phyloP scores from a whole-genome alignment of 2,797 vertebrate species.

The Linurgus olivaceus region DNA sequence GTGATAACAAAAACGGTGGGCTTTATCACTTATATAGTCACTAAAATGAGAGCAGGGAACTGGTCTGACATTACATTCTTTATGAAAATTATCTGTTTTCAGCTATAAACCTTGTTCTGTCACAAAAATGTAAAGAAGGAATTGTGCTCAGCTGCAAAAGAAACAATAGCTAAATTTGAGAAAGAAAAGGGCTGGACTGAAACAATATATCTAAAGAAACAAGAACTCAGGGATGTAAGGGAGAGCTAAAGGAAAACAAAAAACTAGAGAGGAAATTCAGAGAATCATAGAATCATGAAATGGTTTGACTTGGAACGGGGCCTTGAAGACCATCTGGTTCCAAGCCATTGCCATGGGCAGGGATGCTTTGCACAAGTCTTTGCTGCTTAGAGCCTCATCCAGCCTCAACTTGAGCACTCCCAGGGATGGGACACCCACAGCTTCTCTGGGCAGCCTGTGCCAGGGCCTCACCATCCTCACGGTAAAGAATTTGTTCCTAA shows the following conservation, averaged over 20 bases:
- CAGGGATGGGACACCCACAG: neutral
- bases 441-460: neutral
- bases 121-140: neutral
- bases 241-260: neutral
- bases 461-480: neutral
- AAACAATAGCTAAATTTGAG: neutral
- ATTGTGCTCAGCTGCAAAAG: neutral
- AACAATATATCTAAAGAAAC: neutral
- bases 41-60: neutral
- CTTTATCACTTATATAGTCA: neutral
- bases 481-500: neutral
- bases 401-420: neutral
- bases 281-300: neutral
- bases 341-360: neutral
- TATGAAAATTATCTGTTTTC: neutral
- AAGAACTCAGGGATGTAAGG: neutral
- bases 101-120: neutral
- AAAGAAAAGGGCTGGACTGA: neutral
- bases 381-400: neutral
- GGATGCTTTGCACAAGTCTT: neutral
- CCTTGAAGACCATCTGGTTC: neutral
- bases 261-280: neutral
- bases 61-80: neutral
- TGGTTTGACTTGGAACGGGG: neutral
- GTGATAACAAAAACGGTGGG: neutral